phyloP scores from a whole-genome alignment of 1,140 invertebrate species.

The Mizuhopecten yessoensis region DNA sequence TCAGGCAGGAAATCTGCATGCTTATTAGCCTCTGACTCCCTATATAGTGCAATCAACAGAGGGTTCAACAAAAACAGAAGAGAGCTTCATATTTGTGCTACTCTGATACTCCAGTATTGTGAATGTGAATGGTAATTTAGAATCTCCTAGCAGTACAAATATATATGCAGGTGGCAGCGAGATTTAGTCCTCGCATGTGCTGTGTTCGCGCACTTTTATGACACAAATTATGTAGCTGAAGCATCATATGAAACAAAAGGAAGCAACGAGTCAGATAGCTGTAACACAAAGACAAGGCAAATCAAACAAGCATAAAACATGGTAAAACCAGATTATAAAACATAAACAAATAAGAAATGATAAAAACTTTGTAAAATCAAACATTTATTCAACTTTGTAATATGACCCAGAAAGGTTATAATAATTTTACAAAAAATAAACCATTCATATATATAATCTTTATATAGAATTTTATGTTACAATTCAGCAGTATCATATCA shows the following conservation, averaged over 20 bases:
- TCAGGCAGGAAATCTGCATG: slow-evolving; percentile 4
- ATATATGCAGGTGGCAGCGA: slow-evolving; percentile 32
- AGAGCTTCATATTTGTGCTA: slow-evolving; percentile 32
- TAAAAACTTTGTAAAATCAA: slow-evolving; percentile 36
- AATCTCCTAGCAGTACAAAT: not conserved
- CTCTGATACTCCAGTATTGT: not conserved
- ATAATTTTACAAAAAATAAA: slow-evolving; percentile 40
- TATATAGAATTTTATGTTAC: slow-evolving; percentile 24
- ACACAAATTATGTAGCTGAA: slow-evolving; percentile 26
- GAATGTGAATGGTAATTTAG: slow-evolving; percentile 28
- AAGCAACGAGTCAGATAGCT: slow-evolving; percentile 17
- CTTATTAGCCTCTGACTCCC: slow-evolving; percentile 5
- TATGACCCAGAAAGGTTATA: slow-evolving; percentile 38
- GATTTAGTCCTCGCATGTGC: slow-evolving; percentile 13
- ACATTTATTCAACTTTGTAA: slow-evolving; percentile 36
- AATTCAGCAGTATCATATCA: slow-evolving; percentile 31
- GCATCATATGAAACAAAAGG: slow-evolving; percentile 38
- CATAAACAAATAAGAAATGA: slow-evolving; percentile 10
- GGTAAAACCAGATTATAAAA: not conserved
- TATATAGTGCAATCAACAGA: slow-evolving; percentile 1
- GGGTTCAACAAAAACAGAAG: not conserved
- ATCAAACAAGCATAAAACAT: slow-evolving; percentile 10
- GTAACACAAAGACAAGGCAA: not conserved
- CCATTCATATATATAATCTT: slow-evolving; percentile 39
- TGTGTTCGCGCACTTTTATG: slow-evolving; percentile 22